Conservation (phyloP, 2,797 vertebrate genomes). For the Galago senegalensis region DNA sequence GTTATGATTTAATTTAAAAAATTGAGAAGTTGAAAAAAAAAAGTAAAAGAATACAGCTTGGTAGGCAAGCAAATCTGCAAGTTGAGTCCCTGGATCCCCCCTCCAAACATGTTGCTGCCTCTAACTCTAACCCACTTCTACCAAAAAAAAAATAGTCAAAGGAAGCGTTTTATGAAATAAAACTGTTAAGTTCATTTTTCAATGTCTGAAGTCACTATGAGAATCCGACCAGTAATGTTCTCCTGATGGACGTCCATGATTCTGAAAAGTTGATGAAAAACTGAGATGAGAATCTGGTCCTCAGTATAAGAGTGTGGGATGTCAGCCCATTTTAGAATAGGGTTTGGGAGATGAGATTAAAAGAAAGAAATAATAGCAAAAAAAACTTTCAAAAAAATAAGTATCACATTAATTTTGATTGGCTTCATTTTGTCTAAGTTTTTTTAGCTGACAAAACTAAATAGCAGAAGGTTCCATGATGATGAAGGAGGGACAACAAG, state of each 20-base stretch:
- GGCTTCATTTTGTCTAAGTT: not conserved
- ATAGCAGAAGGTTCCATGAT: not conserved
- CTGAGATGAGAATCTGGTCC: not conserved
- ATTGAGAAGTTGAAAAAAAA: too few relatives aligned
- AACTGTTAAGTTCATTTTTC: not conserved
- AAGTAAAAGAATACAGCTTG: not conserved
- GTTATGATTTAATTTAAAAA: too few relatives aligned
- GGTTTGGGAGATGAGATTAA: not conserved
- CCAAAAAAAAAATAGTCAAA: conserved; percentile 12
- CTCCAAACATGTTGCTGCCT: not conserved
- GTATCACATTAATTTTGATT: not conserved
- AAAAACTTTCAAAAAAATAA: not conserved
- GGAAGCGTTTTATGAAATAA: not conserved
- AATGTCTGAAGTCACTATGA: not conserved
- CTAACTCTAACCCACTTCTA: not conserved
- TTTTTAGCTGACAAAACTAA: not conserved
- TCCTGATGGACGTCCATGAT: not conserved
- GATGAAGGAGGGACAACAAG: not conserved
- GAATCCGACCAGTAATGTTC: not conserved
- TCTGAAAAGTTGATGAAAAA: not conserved
- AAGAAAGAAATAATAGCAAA: not conserved
- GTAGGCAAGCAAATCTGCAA: not conserved
- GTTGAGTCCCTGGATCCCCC: not conserved
- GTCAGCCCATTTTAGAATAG: not conserved
- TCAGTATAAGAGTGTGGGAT: not conserved